Conservation (phyloP, 2,113 vertebrate species). For the Pelodiscus sinensis region DNA sequence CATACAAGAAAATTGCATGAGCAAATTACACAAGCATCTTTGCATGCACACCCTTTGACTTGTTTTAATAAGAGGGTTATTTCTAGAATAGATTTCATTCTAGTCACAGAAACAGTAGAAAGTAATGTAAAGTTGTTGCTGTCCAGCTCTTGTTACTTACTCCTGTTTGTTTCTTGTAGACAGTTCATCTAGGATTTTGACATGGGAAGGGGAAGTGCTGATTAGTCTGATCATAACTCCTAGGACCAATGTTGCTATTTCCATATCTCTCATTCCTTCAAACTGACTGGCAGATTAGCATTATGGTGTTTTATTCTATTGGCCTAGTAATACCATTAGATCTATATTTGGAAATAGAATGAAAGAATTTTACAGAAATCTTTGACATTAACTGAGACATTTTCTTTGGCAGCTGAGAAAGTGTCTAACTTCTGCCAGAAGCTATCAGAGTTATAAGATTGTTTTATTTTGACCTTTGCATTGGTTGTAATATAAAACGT, state of each 20-base stretch:
- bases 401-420: slow-evolving; percentile 22
- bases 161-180: neutral
- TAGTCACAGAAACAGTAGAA: neutral
- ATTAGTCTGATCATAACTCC: slow-evolving; percentile 17
- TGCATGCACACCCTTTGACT: neutral
- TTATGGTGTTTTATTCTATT: neutral
- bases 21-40: neutral
- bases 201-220: neutral
- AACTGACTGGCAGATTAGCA: neutral
- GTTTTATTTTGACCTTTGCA: neutral
- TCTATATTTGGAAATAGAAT: neutral
- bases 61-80: neutral
- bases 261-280: neutral
- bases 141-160: neutral
- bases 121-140: neutral
- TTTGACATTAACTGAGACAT: neutral
- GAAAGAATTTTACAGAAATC: neutral
- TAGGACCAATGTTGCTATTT: neutral
- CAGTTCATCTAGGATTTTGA: neutral
- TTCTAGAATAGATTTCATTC: neutral
- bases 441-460: slow-evolving; percentile 20
- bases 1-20: neutral
- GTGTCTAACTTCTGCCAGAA: neutral
- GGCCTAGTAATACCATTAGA: neutral
- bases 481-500: neutral